Evolutionary conservation across 2,888 invertebrate genomes (phyloP).

Genomic region (Euzetes globulus): DNA sequence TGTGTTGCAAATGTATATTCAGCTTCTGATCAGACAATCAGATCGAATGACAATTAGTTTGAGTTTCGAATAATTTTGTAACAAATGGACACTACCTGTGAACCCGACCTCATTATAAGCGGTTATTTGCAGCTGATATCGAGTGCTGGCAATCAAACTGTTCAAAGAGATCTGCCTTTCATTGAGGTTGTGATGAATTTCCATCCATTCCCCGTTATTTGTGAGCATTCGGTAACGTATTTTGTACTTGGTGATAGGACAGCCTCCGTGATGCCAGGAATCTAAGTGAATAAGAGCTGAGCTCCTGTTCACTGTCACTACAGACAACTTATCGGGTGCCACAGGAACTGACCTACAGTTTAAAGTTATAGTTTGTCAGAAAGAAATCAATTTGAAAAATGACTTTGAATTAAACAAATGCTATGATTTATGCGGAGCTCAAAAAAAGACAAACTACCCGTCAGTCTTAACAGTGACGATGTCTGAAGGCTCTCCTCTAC

Average conservation of each 20-base stretch:
- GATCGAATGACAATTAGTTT: not conserved
- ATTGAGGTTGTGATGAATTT: constrained; percentile 37
- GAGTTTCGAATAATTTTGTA: not conserved
- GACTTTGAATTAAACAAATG: not conserved
- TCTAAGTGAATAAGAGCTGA: constrained; percentile 46
- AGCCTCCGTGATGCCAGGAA: constrained; percentile 47
- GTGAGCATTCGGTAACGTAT: constrained; percentile 36
- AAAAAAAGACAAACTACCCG: constrained; percentile 43
- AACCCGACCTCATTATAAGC: constrained; percentile 49
- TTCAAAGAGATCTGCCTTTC: constrained; percentile 40
- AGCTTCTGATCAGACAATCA: constrained; percentile 6
- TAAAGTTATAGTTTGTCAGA: not conserved
- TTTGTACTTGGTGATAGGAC: constrained; percentile 46
- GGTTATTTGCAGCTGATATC: constrained; percentile 48
- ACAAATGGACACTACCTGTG: constrained; percentile 42
- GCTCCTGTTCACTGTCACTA: constrained; percentile 46
- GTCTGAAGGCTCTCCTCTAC: constrained; percentile 46
- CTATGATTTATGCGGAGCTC: not conserved
- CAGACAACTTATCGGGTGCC: constrained; percentile 45
- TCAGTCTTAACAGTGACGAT: constrained; percentile 47
- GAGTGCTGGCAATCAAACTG: constrained; percentile 47
- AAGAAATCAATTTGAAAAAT: not conserved
- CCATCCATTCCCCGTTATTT: constrained; percentile 35
- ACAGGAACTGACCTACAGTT: constrained; percentile 45
- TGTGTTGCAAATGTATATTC: constrained; percentile 18